These are phyloP conservation scores for Kryphioiulus occultus DNA, from an alignment of 2,888 invertebrate genomes.

Conservation along the genomic window DNA sequence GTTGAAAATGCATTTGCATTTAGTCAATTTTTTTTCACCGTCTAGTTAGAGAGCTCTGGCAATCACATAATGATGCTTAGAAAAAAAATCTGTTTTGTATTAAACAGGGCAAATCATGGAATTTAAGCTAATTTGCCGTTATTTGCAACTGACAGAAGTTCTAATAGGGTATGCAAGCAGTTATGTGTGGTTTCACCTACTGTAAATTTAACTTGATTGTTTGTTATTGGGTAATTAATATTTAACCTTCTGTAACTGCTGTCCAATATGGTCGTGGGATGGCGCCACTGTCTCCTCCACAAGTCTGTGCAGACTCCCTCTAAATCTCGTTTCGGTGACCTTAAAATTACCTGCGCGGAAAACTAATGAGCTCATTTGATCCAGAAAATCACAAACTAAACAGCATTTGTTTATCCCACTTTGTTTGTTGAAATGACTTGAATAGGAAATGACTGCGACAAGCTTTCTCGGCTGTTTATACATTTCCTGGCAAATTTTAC, in stretches of 20 bases:
- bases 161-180: no score
- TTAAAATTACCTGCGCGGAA: constrained; percentile 14
- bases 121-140: neutral
- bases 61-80: neutral
- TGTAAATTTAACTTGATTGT: no score
- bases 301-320: neutral
- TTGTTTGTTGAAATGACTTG: neutral
- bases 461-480: neutral
- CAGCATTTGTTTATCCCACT: neutral
- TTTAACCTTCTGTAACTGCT: neutral
- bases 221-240: neutral
- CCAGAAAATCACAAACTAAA: neutral
- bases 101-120: neutral
- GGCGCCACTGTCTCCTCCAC: neutral
- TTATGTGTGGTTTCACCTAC: no score
- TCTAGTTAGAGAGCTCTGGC: no score
- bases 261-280: neutral
- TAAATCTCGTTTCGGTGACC: neutral
- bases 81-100: neutral
- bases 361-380: neutral
- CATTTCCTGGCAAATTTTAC: neutral
- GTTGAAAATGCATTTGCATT: neutral
- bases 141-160: no score
- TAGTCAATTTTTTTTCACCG: neutral
- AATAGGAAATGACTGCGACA: neutral